Percentiles rank a stretch among this genome's conserved stretches.
Evolutionary conservation across 1,140 invertebrate genomes (phyloP).

Genomic region (Elysia chlorotica): DNA sequence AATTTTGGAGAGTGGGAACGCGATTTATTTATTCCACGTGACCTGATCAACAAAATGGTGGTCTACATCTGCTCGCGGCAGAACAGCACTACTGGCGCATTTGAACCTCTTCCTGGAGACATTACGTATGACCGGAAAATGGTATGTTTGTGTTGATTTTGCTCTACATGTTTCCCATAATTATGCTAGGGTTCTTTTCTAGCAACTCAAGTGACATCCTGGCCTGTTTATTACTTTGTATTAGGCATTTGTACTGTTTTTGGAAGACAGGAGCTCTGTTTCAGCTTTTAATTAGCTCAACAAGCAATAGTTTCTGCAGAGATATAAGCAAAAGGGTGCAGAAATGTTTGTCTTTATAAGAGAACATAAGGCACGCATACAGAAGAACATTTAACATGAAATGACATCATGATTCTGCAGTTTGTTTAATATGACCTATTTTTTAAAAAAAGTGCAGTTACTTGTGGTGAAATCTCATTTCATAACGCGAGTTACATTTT

Average conservation of each 20-base stretch:
- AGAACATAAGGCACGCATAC: neutral
- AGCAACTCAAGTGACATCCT: no score
- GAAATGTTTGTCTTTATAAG: neutral
- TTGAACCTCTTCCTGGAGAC: slow-evolving; percentile 31
- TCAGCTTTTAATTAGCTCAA: no score
- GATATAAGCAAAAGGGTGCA: no score
- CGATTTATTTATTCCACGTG: slow-evolving; percentile 54
- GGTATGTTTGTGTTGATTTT: slow-evolving; percentile 29
- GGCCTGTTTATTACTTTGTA: no score
- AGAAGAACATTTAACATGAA: neutral
- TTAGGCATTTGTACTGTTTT: neutral
- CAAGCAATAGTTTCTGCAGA: no score
- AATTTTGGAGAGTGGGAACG: slow-evolving; percentile 57
- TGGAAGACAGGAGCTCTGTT: neutral
- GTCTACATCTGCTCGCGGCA: slow-evolving; percentile 53
- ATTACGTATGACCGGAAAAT: slow-evolving; percentile 56
- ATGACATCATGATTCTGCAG: neutral
- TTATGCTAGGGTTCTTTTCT: no score
- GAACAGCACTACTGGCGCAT: slow-evolving; percentile 56
- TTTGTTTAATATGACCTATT: neutral
- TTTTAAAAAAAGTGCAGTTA: neutral
- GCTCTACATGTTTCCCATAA: no score
- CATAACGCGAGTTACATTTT: no score
- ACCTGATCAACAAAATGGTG: slow-evolving; percentile 54
- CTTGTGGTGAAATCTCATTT: no score